Percentiles rank a stretch among this genome's conserved stretches.
Conservation (phyloP, 2,797 vertebrate genomes). For the Monodelphis domestica region DNA sequence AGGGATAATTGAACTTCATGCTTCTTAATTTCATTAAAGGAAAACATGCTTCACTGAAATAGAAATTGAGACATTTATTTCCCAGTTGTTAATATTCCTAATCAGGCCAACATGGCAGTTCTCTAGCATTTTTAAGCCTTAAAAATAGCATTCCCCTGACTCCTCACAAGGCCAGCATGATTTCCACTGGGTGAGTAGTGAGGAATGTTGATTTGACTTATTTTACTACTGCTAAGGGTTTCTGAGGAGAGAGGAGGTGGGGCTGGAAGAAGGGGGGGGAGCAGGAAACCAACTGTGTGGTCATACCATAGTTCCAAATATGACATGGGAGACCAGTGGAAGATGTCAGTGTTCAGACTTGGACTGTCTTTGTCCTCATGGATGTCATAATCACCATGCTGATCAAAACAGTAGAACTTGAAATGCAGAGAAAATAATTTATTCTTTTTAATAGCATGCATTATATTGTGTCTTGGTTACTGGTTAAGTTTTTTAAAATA, state of each 20-base stretch:
- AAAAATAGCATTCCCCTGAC: background rate
- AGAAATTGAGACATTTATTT: background rate
- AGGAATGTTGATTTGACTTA: background rate
- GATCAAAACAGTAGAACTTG: background rate
- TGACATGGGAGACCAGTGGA: background rate
- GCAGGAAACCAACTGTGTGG: background rate
- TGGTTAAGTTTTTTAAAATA: background rate
- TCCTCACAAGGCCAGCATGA: background rate
- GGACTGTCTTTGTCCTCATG: background rate
- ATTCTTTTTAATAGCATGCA: background rate
- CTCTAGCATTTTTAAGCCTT: background rate
- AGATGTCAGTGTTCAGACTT: background rate
- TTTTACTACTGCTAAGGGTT: background rate
- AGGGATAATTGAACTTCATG: background rate
- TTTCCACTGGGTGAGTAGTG: background rate
- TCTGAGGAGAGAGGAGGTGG: background rate
- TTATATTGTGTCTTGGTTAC: background rate
- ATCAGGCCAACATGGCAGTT: background rate
- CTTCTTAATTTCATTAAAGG: conserved; percentile 26
- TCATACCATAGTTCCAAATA: background rate
- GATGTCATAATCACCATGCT: background rate
- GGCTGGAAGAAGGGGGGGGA: background rate
- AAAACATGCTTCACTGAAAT: background rate
- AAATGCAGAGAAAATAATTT: background rate
- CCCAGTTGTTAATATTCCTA: background rate